Percentiles rank a stretch among this genome's conserved stretches.
These are phyloP conservation scores for Gavialis gangeticus DNA, from an alignment of 2,113 vertebrate species.

Conservation along the genomic window DNA sequence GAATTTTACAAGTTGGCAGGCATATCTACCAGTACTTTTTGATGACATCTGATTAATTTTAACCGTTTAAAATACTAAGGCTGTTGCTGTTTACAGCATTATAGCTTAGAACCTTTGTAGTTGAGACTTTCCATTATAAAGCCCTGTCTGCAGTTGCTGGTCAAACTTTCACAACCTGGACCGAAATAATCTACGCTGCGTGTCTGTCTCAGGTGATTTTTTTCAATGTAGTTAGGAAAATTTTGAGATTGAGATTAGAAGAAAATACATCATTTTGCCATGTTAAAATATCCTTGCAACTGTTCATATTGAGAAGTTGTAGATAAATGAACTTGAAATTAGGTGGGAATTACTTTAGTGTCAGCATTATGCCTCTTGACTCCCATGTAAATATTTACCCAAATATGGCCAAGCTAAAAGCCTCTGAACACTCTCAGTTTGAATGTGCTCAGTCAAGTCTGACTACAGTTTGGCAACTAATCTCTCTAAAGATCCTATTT, in stretches of 20 bases:
- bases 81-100: background rate
- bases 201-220: background rate
- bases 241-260: background rate
- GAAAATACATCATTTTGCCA: too few relatives aligned
- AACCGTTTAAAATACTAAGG: background rate
- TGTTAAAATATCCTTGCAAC: too few relatives aligned
- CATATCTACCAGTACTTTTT: background rate
- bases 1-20: conserved; percentile 10
- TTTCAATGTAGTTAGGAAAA: background rate
- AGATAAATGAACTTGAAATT: too few relatives aligned
- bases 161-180: background rate
- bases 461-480: too few relatives aligned
- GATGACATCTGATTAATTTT: background rate
- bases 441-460: too few relatives aligned
- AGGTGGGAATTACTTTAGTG: too few relatives aligned
- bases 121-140: background rate
- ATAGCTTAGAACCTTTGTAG: background rate
- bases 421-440: too few relatives aligned
- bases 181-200: background rate
- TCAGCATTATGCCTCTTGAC: too few relatives aligned
- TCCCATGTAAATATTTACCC: too few relatives aligned
- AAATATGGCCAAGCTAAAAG: too few relatives aligned
- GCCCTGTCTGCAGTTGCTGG: background rate
- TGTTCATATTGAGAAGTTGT: too few relatives aligned
- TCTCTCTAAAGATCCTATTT: too few relatives aligned